Percentiles rank a stretch among this genome's conserved stretches.
Conservation (phyloP, 2,797 vertebrate genomes). For the Loris lydekkerianus region DNA sequence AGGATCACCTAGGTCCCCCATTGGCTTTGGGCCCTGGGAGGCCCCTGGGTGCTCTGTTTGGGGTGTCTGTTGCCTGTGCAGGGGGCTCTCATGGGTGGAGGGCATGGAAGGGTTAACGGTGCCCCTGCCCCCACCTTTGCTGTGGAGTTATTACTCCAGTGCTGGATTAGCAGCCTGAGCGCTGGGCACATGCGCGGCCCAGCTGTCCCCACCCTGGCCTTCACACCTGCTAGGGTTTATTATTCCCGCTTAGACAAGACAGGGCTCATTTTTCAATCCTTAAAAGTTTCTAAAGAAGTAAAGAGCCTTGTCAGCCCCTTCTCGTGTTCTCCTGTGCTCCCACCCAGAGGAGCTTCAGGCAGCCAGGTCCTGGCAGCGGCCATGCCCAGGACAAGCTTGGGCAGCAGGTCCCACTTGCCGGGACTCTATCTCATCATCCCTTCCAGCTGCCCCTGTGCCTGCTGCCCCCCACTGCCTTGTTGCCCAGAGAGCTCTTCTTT, state of each 20-base stretch:
- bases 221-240: slow-evolving; percentile 93
- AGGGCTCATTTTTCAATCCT: slow-evolving; percentile 87
- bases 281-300: slow-evolving; percentile 75
- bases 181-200: slow-evolving; percentile 88
- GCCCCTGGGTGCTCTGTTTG: neutral
- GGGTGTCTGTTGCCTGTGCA: neutral
- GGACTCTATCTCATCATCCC: neutral
- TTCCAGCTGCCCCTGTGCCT: neutral
- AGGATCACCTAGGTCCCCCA: neutral
- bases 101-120: slow-evolving; percentile 71
- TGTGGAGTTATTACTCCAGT: slow-evolving; percentile 86
- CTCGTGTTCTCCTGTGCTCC: slow-evolving; percentile 17
- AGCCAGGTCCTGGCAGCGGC: neutral
- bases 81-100: rapidly evolving
- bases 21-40: neutral
- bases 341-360: neutral
- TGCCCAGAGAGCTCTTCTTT: neutral
- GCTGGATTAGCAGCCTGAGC: slow-evolving; percentile 88
- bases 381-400: neutral
- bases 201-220: slow-evolving; percentile 88
- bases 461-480: no score
- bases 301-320: slow-evolving; percentile 30
- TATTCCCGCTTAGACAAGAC: slow-evolving; percentile 88
- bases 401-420: neutral
- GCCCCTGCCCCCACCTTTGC: slow-evolving; percentile 81